phyloP scores from a whole-genome alignment of 1,140 invertebrate genomes.

The Panulirus ornatus region DNA sequence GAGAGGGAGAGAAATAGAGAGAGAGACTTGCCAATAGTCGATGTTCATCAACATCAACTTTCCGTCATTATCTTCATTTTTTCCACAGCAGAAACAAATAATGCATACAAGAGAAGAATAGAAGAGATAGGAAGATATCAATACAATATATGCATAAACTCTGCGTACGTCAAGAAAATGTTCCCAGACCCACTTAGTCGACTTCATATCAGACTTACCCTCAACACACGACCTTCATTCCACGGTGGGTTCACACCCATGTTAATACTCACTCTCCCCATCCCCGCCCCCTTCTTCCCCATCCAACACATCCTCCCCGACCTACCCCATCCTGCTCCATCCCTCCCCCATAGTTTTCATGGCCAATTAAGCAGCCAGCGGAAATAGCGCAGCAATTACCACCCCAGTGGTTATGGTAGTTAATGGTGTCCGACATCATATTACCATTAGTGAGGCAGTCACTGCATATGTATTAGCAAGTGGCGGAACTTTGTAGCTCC shows the following conservation, averaged over 20 bases:
- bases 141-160: too few species aligned
- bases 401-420: constrained; percentile 19
- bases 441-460: constrained; percentile 34
- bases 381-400: constrained; percentile 62
- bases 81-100: too few species aligned
- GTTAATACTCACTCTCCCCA: background rate
- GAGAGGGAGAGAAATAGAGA: too few species aligned
- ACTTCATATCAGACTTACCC: too few species aligned
- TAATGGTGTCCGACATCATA: constrained; percentile 42
- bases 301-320: background rate
- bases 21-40: too few species aligned
- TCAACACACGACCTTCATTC: too few species aligned
- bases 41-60: background rate
- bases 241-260: background rate
- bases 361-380: constrained; percentile 60
- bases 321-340: background rate
- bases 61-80: background rate
- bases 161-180: too few species aligned
- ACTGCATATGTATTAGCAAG: background rate
- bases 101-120: too few species aligned
- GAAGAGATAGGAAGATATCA: too few species aligned
- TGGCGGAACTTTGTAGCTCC: background rate
- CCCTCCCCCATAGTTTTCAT: constrained; percentile 47
- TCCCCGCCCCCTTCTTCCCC: background rate
- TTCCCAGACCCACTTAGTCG: too few species aligned